Conservation (phyloP, 2,797 vertebrate genomes). For the Mormyrus hasselquistii region DNA sequence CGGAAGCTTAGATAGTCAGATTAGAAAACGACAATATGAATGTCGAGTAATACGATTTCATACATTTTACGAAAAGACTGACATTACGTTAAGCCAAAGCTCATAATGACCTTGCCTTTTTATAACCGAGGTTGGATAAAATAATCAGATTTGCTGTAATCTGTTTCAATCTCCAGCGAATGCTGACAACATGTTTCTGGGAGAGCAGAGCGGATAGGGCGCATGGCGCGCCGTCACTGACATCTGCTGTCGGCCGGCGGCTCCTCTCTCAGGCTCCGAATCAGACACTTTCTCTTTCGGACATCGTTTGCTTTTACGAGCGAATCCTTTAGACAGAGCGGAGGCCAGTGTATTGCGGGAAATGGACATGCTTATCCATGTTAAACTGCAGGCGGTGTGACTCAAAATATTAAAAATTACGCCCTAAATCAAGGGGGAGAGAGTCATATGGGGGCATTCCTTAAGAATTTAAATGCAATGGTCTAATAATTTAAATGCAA, state of each 20-base stretch:
- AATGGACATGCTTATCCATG: not conserved
- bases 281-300: not conserved
- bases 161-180: constrained; percentile 69
- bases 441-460: not conserved
- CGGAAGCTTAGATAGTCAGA: constrained; percentile 50
- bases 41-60: constrained; percentile 53
- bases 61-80: constrained; percentile 55
- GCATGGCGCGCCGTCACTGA: constrained; percentile 52
- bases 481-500: not conserved
- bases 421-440: not conserved
- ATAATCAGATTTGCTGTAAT: constrained; percentile 74
- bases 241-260: constrained; percentile 51
- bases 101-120: constrained; percentile 71
- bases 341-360: not conserved
- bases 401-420: not conserved
- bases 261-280: not conserved
- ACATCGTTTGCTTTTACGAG: not conserved
- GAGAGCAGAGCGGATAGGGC: constrained; percentile 46
- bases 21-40: constrained; percentile 59
- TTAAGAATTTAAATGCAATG: not conserved
- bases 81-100: constrained; percentile 62
- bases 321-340: not conserved
- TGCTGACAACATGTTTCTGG: constrained; percentile 67
- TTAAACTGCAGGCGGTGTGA: not conserved
- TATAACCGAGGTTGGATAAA: constrained; percentile 60